phyloP scores from a whole-genome alignment of 2,797 vertebrate genomes.

The Enteromius thamalakanensis region DNA sequence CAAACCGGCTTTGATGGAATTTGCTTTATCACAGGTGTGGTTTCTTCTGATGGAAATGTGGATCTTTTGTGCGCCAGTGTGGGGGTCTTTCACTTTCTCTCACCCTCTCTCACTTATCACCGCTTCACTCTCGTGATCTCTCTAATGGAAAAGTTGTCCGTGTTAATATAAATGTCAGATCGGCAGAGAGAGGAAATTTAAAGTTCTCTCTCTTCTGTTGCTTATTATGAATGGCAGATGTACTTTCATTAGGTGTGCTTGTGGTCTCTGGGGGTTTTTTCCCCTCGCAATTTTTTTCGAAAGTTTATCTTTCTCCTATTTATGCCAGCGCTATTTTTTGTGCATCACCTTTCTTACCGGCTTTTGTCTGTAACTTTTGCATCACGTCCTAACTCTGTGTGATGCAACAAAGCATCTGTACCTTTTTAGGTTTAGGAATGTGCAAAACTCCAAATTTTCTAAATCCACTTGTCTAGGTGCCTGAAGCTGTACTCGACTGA shows the following conservation, averaged over 20 bases:
- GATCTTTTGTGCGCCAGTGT: conserved; percentile 21
- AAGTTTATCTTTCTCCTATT: conserved; percentile 20
- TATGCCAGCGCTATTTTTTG: conserved; percentile 4
- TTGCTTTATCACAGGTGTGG: conserved; percentile 44
- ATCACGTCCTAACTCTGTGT: not conserved
- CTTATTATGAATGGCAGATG: conserved; percentile 5
- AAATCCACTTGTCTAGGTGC: not conserved
- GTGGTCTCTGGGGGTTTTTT: not conserved
- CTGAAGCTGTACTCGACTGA: not conserved
- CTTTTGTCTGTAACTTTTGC: not conserved
- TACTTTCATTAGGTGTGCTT: conserved; percentile 13
- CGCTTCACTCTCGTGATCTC: conserved; percentile 5
- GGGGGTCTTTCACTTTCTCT: not conserved
- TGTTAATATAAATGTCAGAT: conserved; percentile 25
- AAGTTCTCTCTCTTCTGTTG: conserved; percentile 24
- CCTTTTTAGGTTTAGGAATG: not conserved
- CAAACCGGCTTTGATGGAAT: conserved; percentile 49
- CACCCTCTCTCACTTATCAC: conserved; percentile 1
- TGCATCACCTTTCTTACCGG: not conserved
- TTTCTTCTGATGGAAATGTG: conserved; percentile 39
- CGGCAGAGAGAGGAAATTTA: conserved; percentile 5
- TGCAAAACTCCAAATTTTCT: not conserved
- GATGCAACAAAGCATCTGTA: conserved; percentile 11
- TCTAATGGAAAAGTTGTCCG: conserved; percentile 43
- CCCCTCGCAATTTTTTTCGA: not conserved